phyloP scores from a whole-genome alignment of 2,888 invertebrate species.

The Odiellus spinosus region DNA sequence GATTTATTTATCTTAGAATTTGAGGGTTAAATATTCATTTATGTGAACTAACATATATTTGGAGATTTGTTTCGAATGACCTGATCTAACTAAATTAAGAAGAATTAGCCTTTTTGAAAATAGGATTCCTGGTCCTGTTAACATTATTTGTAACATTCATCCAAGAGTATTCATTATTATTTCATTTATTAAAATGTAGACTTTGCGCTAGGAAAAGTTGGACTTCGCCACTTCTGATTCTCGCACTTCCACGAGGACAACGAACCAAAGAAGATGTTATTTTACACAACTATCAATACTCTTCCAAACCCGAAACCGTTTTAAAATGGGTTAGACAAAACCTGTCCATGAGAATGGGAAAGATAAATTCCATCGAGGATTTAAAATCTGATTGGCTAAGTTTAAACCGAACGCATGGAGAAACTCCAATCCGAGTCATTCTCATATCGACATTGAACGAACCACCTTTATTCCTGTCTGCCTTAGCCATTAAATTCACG shows the following conservation, averaged over 20 bases:
- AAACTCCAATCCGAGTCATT: conserved; percentile 26
- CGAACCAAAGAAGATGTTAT: conserved; percentile 34
- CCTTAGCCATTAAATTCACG: conserved; percentile 37
- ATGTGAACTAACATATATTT: no score
- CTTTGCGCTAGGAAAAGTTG: conserved; percentile 35
- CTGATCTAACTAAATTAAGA: no score
- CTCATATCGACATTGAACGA: conserved; percentile 32
- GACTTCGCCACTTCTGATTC: conserved; percentile 32
- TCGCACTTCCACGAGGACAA: conserved; percentile 34
- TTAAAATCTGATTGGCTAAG: conserved; percentile 28
- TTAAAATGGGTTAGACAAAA: conserved; percentile 34
- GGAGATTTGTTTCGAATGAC: no score
- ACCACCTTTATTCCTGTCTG: conserved; percentile 37
- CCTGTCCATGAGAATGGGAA: conserved; percentile 30
- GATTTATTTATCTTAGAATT: no score
- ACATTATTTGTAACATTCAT: no score
- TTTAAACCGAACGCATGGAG: conserved; percentile 22
- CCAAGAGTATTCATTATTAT: no score
- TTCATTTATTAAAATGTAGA: no score
- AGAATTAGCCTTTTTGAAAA: no score
- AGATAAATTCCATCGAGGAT: conserved; percentile 26
- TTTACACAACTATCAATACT: conserved; percentile 27
- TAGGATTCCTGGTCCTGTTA: no score
- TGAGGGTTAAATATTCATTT: no score
- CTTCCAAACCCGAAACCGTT: conserved; percentile 26